Conservation (phyloP, 2,113 vertebrate species). For the Hypomesus transpacificus region DNA sequence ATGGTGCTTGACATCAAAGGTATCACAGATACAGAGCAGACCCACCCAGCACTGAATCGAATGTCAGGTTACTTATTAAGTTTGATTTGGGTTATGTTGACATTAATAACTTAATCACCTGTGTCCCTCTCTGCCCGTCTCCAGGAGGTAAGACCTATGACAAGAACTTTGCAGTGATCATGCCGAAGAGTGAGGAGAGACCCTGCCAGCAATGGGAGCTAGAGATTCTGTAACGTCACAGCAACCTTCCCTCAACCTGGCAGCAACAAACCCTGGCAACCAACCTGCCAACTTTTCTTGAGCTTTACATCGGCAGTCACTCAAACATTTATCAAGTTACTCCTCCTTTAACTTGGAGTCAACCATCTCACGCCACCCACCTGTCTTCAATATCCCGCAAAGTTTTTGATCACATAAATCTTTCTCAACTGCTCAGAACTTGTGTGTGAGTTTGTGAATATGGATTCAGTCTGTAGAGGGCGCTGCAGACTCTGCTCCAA, state of each 20-base stretch:
- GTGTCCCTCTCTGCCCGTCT: not conserved
- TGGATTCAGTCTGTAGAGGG: not conserved
- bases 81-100: not conserved
- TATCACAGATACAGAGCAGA: slow-evolving; percentile 36
- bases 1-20: slow-evolving; percentile 89
- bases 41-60: not conserved
- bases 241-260: not conserved
- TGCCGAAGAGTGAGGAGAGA: slow-evolving; percentile 72
- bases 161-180: slow-evolving; percentile 81
- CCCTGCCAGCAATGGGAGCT: slow-evolving; percentile 82
- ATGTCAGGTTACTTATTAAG: not conserved
- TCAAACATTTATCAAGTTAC: too few species aligned
- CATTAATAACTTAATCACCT: not conserved
- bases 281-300: not conserved
- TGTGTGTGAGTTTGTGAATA: not conserved
- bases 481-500: not conserved
- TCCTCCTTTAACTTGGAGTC: too few species aligned
- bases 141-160: slow-evolving; percentile 86
- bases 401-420: not conserved
- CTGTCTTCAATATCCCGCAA: not conserved
- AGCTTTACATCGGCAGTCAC: not conserved
- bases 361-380: too few species aligned
- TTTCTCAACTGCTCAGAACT: not conserved
- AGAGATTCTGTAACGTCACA: slow-evolving; percentile 65
- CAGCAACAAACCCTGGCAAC: not conserved